Percentiles rank a stretch among this genome's conserved stretches.
These are phyloP conservation scores for Saxidomus purpurata DNA, from an alignment of 1,140 invertebrate species.

Conservation along the genomic window DNA sequence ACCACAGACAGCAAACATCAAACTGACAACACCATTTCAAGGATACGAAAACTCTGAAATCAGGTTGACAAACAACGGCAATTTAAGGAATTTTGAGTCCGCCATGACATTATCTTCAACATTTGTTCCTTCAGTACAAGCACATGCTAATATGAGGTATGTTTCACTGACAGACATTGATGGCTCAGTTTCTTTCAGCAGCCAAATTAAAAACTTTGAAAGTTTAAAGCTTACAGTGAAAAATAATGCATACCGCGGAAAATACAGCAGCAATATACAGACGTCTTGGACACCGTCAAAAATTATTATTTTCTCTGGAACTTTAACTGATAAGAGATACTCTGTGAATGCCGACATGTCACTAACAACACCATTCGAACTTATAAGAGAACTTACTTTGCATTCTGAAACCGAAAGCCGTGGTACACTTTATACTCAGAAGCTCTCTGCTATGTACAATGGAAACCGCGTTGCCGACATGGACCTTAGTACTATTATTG, in stretches of 20 bases:
- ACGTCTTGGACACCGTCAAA: not conserved
- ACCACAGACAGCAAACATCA: not conserved
- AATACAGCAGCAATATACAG: not conserved
- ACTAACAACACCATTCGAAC: conserved; percentile 23
- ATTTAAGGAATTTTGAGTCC: conserved; percentile 25
- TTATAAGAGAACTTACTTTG: not conserved
- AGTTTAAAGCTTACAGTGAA: not conserved
- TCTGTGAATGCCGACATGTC: not conserved
- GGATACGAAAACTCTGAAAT: conserved; percentile 33
- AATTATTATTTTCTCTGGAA: conserved; percentile 12
- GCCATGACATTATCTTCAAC: not conserved
- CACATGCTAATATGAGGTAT: conserved; percentile 11
- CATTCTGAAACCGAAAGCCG: conserved; percentile 3
- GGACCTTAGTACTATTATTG: not conserved
- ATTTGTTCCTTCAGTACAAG: not conserved
- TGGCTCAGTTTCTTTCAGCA: conserved; percentile 5
- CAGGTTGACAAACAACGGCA: not conserved
- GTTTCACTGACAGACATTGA: conserved; percentile 20
- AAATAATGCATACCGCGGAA: not conserved
- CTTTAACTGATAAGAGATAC: conserved; percentile 5
- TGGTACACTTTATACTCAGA: not conserved
- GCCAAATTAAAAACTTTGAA: conserved; percentile 40
- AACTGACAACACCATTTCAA: conserved; percentile 25
- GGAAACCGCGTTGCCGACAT: not conserved
- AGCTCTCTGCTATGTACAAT: not conserved